A percentile compares a stretch with the other conserved stretches of the same genome.
Evolutionary conservation across 2,113 vertebrate genomes (phyloP).

Genomic region (Lethenteron camtschaticum): DNA sequence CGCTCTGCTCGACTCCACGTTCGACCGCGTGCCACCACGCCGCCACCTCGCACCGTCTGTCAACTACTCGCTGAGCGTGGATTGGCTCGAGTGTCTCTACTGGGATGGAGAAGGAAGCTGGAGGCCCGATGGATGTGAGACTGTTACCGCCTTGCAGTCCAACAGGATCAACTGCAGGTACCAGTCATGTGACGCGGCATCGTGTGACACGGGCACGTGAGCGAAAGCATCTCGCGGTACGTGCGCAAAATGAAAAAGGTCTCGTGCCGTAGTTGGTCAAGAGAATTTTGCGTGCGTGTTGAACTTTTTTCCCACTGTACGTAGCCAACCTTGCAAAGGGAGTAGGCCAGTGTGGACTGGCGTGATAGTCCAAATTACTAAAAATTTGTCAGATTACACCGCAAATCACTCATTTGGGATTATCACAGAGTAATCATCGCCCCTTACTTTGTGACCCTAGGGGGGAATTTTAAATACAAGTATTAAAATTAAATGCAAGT

Average conservation of each 20-base stretch:
- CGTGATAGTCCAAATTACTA: no score
- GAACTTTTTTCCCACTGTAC: conserved; percentile 22
- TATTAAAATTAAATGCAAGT: no score
- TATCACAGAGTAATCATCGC: no score
- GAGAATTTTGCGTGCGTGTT: not conserved
- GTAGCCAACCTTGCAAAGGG: conserved; percentile 20
- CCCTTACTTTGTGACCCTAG: no score
- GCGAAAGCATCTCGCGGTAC: not conserved
- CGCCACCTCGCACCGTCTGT: conserved; percentile 18
- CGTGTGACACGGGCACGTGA: not conserved
- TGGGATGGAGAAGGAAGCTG: conserved; percentile 27
- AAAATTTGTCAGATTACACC: no score
- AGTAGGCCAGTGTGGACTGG: conserved; percentile 8
- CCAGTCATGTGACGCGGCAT: not conserved
- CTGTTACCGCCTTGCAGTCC: conserved; percentile 15
- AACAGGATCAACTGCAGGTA: conserved; percentile 40
- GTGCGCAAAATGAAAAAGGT: not conserved
- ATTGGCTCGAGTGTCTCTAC: conserved; percentile 26
- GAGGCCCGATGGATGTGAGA: conserved; percentile 18
- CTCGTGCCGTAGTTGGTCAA: not conserved
- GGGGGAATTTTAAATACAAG: no score
- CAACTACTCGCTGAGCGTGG: conserved; percentile 26
- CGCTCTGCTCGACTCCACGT: conserved; percentile 31
- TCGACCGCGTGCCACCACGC: conserved; percentile 18
- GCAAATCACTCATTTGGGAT: no score